Percentiles rank a stretch among this genome's conserved stretches.
Conservation (phyloP, 2,797 vertebrate species). For the Notamacropus eugenii region DNA sequence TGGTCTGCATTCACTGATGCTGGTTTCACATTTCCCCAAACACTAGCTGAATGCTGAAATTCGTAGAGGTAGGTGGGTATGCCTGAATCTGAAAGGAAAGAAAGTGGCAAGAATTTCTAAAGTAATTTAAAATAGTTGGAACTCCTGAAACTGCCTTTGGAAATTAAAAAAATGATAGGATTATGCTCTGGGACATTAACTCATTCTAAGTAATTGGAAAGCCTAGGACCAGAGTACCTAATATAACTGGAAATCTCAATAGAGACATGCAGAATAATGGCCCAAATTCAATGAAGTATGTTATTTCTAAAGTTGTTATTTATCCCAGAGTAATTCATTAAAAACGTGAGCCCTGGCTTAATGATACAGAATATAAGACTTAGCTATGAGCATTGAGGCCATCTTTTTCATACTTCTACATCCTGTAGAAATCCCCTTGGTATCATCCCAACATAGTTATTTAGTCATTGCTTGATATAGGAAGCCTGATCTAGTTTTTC, state of each 20-base stretch:
- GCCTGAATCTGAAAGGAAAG: slow-evolving; percentile 82
- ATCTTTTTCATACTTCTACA: neutral
- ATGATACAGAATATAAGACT: neutral
- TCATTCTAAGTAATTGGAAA: neutral
- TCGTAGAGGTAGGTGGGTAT: slow-evolving; percentile 91
- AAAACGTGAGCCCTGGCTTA: neutral
- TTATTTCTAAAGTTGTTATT: neutral
- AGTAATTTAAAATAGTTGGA: neutral
- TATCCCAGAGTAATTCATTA: neutral
- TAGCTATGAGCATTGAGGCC: neutral
- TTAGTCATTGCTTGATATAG: neutral
- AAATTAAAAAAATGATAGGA: neutral
- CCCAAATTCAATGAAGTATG: neutral
- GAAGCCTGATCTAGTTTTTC: neutral
- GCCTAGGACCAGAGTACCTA: neutral
- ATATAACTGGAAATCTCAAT: neutral
- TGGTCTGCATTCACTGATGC: slow-evolving; percentile 91
- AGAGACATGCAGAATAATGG: neutral
- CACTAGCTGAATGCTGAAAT: slow-evolving; percentile 85
- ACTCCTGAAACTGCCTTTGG: neutral
- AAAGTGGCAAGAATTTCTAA: neutral
- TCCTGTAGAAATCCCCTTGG: neutral
- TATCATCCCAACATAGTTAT: neutral
- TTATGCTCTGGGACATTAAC: neutral
- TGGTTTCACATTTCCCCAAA: slow-evolving; percentile 82